phyloP scores from a whole-genome alignment of 1,140 invertebrate genomes.

The Spodoptera litura region DNA sequence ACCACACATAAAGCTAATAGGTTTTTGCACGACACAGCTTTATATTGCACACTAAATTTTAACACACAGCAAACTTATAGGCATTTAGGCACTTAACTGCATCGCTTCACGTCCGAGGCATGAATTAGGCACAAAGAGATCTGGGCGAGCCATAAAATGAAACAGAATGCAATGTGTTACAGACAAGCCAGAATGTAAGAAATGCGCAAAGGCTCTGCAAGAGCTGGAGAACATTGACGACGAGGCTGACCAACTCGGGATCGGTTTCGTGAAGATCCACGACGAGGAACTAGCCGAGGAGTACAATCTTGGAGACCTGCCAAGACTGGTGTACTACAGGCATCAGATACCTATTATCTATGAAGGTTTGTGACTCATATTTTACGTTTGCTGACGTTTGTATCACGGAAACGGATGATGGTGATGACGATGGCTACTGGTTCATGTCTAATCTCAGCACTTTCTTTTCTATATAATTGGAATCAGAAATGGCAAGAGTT shows the following conservation, averaged over 20 bases:
- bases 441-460: constrained; percentile 52
- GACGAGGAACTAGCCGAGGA: constrained; percentile 96
- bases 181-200: constrained; percentile 97
- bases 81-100: constrained; percentile 77
- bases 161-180: constrained; percentile 56
- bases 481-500: constrained; percentile 2
- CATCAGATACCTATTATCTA: constrained; percentile 98
- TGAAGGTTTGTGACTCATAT: constrained; percentile 90
- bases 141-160: constrained; percentile 29
- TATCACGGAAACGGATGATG: constrained; percentile 57
- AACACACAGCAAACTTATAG: constrained; percentile 68
- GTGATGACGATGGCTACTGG: constrained; percentile 45
- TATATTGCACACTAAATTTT: constrained; percentile 73
- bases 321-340: constrained; percentile 96
- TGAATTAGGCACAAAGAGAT: constrained; percentile 54
- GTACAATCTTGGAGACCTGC: constrained; percentile 95
- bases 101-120: constrained; percentile 79
- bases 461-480: constrained; percentile 42
- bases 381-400: constrained; percentile 62
- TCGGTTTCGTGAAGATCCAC: constrained; percentile 97
- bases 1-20: constrained; percentile 27
- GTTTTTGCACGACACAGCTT: constrained; percentile 77
- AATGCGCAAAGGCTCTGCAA: constrained; percentile 95
- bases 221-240: constrained; percentile 98
- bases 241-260: constrained; percentile 97